A percentile compares a stretch with the other conserved stretches of the same genome.
phyloP scores from a whole-genome alignment of 2,797 vertebrate species.

The Melanotaenia trifasciata region DNA sequence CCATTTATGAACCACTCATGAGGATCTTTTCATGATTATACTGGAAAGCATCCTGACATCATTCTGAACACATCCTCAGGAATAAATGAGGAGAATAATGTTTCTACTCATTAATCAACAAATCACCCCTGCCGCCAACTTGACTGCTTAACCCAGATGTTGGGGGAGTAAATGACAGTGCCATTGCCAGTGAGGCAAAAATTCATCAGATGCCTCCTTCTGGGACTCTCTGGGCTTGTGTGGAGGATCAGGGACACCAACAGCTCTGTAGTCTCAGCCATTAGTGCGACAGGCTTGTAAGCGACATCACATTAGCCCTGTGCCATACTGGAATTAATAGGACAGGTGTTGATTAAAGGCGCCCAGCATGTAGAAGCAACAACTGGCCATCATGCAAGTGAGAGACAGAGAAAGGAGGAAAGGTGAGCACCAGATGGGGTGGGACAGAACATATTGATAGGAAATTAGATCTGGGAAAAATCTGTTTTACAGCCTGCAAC shows the following conservation, averaged over 20 bases:
- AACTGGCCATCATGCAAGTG: slow-evolving; percentile 75
- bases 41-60: neutral
- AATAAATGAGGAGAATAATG: slow-evolving; percentile 41
- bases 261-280: slow-evolving; percentile 74
- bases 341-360: slow-evolving; percentile 89
- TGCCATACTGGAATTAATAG: slow-evolving; percentile 83
- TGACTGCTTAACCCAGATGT: slow-evolving; percentile 84
- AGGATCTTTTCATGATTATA: slow-evolving; percentile 19
- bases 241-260: slow-evolving; percentile 60
- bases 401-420: slow-evolving; percentile 49
- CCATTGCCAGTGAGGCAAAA: slow-evolving; percentile 73
- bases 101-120: slow-evolving; percentile 67
- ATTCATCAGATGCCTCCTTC: slow-evolving; percentile 80
- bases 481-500: slow-evolving; percentile 57
- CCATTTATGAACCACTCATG: slow-evolving; percentile 9
- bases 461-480: slow-evolving; percentile 79
- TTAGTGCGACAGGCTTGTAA: slow-evolving; percentile 82
- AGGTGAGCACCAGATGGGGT: slow-evolving; percentile 75
- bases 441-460: slow-evolving; percentile 78
- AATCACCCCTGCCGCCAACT: slow-evolving; percentile 62
- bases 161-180: slow-evolving; percentile 82
- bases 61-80: slow-evolving; percentile 11
- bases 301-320: slow-evolving; percentile 82
- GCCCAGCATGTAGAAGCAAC: slow-evolving; percentile 77
- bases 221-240: slow-evolving; percentile 65